Percentiles rank a stretch among this genome's conserved stretches.
phyloP scores from a whole-genome alignment of 2,888 invertebrate genomes.

The Cistogaster globosa region DNA sequence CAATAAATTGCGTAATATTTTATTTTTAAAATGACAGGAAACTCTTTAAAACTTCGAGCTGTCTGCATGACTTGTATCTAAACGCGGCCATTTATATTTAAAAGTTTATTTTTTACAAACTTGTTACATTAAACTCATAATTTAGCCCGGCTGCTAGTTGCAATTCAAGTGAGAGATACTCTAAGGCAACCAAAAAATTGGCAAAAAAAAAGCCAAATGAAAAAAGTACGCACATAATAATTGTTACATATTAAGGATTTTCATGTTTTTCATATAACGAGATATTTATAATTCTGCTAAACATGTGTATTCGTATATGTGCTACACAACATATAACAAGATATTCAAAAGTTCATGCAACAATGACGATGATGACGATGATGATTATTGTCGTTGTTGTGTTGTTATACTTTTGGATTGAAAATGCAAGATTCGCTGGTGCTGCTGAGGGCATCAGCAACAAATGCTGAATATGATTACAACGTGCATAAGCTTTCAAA shows the following conservation, averaged over 20 bases:
- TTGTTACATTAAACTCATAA: constrained; percentile 59
- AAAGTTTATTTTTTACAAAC: constrained; percentile 21
- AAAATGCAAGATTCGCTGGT: constrained; percentile 41
- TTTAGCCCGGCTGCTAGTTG: constrained; percentile 5
- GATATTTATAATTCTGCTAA: constrained; percentile 41
- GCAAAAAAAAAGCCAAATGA: constrained; percentile 1
- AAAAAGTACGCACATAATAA: constrained; percentile 58
- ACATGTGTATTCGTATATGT: background rate
- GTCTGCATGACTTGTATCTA: background rate
- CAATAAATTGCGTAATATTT: no score
- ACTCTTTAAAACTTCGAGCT: background rate
- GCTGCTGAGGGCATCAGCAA: constrained; percentile 48
- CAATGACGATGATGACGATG: constrained; percentile 43
- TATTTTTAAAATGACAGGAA: no score
- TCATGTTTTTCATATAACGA: constrained; percentile 43
- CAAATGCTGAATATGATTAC: constrained; percentile 64
- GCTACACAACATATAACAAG: background rate
- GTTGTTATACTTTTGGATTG: constrained; percentile 17
- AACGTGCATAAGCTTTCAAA: constrained; percentile 65
- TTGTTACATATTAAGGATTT: constrained; percentile 52
- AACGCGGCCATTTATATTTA: constrained; percentile 29
- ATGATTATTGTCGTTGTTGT: constrained; percentile 30
- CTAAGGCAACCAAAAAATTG: constrained; percentile 1
- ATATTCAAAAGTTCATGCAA: constrained; percentile 15
- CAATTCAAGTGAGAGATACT: constrained; percentile 28